Percentiles rank a stretch among this genome's conserved stretches.
Evolutionary conservation across 1,140 invertebrate genomes (phyloP).

Genomic region (Polyergus mexicanus): DNA sequence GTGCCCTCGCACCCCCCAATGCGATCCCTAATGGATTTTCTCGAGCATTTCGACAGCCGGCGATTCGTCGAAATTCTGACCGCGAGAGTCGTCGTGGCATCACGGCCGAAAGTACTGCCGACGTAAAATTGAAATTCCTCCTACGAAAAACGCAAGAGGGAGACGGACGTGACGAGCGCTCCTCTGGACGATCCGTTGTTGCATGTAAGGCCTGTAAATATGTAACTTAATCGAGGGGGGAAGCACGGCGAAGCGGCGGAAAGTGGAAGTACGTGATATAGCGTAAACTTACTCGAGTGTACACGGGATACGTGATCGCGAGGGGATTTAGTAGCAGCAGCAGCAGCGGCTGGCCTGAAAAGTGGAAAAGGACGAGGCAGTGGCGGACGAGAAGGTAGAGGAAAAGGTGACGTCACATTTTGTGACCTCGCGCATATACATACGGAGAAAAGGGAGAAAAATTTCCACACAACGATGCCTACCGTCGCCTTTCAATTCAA

Average conservation of each 20-base stretch:
- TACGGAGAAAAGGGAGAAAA: slow-evolving; percentile 47
- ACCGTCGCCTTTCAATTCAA: slow-evolving; percentile 78
- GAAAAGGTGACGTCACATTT: neutral
- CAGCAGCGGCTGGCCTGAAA: slow-evolving; percentile 8
- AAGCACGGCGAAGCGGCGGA: neutral
- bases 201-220: slow-evolving; percentile 33
- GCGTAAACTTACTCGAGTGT: neutral
- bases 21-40: slow-evolving; percentile 62
- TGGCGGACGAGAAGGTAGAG: neutral
- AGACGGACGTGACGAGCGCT: neutral
- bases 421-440: neutral
- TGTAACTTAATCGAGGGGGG: slow-evolving; percentile 6
- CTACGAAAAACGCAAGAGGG: neutral
- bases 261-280: slow-evolving; percentile 25
- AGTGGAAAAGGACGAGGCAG: neutral
- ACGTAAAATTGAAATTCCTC: slow-evolving; percentile 52
- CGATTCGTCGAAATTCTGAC: neutral
- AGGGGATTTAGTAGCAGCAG: slow-evolving; percentile 10
- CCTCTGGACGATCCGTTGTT: neutral
- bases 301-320: slow-evolving; percentile 20
- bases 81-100: slow-evolving; percentile 13
- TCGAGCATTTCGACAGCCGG: neutral
- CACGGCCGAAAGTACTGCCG: slow-evolving; percentile 43
- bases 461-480: slow-evolving; percentile 79
- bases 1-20: neutral